phyloP scores from a whole-genome alignment of 1,140 invertebrate species.

The Nylanderia fulva region DNA sequence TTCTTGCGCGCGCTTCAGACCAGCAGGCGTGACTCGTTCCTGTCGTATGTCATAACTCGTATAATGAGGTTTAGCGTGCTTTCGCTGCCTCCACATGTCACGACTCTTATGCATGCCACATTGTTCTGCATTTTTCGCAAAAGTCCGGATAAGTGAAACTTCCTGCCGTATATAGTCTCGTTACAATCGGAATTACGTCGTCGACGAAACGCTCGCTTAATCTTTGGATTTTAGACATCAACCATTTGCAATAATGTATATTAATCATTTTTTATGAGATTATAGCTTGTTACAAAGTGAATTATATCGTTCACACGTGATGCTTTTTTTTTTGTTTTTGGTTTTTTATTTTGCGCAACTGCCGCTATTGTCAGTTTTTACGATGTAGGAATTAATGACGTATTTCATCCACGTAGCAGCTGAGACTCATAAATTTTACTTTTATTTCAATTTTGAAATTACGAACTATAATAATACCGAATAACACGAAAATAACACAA shows the following conservation, averaged over 20 bases:
- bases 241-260: background rate
- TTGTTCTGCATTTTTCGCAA: slow-evolving; percentile 25
- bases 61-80: slow-evolving; percentile 54
- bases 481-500: background rate
- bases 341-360: slow-evolving; percentile 1
- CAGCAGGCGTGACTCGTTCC: slow-evolving; percentile 20
- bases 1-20: background rate
- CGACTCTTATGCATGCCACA: slow-evolving; percentile 17
- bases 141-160: background rate
- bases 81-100: slow-evolving; percentile 15
- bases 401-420: slow-evolving; percentile 22
- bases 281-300: background rate
- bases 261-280: slow-evolving; percentile 19
- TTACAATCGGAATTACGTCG: slow-evolving; percentile 32
- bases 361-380: background rate
- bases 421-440: slow-evolving; percentile 41
- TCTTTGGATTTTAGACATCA: background rate
- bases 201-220: background rate
- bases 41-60: slow-evolving; percentile 55
- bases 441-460: slow-evolving; percentile 39
- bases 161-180: background rate
- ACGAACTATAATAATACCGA: slow-evolving; percentile 28
- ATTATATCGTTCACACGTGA: slow-evolving; percentile 7
- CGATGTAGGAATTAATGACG: slow-evolving; percentile 33
- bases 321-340: slow-evolving; percentile 17